These are phyloP conservation scores for Temnopleurus reevesii DNA, from an alignment of 53 echinoderm and acorn worm species.

Conservation along the genomic window DNA sequence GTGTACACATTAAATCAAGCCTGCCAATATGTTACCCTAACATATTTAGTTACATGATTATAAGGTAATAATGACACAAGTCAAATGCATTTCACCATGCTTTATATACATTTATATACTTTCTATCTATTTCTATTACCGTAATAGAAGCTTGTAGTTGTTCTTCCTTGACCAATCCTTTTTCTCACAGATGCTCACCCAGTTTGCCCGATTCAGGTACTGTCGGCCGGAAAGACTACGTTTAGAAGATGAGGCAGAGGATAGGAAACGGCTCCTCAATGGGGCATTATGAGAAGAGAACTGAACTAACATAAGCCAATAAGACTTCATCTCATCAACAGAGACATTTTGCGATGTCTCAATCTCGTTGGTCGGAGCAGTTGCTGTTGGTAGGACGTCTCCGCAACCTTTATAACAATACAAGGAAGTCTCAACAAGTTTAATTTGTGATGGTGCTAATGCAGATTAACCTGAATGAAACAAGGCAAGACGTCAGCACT, in stretches of 20 bases:
- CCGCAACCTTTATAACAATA: too few species aligned
- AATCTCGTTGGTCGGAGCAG: not conserved
- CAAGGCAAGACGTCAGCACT: too few species aligned
- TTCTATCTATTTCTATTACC: too few species aligned
- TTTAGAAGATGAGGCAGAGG: not conserved
- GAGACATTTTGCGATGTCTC: not conserved
- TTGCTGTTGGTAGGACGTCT: too few species aligned
- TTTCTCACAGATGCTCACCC: slow-evolving; percentile 41
- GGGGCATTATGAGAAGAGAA: slow-evolving; percentile 12
- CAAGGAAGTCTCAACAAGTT: not conserved
- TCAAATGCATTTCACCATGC: too few species aligned
- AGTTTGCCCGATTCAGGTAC: slow-evolving; percentile 35
- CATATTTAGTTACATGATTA: too few species aligned
- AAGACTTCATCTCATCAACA: not conserved
- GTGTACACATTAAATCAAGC: too few species aligned
- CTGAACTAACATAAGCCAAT: not conserved
- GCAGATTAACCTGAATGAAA: too few species aligned
- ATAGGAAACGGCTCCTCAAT: slow-evolving; percentile 24
- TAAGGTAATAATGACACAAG: too few species aligned
- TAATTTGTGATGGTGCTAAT: not conserved
- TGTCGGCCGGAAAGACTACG: not conserved
- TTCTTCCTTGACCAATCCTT: slow-evolving; percentile 16
- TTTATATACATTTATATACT: too few species aligned
- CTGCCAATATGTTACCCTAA: too few species aligned
- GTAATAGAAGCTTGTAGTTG: not conserved